These are phyloP conservation scores for Exocentrus adspersus DNA, from an alignment of 2,888 invertebrate species.

Conservation along the genomic window DNA sequence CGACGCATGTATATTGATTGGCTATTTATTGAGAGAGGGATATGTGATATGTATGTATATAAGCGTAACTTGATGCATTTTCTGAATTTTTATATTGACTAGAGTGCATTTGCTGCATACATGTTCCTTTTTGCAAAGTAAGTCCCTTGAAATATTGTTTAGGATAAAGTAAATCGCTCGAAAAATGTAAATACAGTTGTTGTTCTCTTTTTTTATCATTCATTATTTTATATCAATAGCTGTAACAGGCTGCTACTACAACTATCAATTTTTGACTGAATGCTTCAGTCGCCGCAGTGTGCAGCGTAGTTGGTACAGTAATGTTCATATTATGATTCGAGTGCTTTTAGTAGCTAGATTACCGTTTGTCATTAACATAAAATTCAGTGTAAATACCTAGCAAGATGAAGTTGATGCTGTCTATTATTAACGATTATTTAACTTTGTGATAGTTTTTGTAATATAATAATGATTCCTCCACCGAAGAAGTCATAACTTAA, in stretches of 20 bases:
- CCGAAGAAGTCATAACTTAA: slow-evolving; percentile 50
- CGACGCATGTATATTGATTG: slow-evolving; percentile 47
- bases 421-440: slow-evolving; percentile 42
- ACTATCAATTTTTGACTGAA: neutral
- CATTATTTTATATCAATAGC: slow-evolving; percentile 12
- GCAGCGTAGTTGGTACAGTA: slow-evolving; percentile 37
- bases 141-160: slow-evolving; percentile 32
- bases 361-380: slow-evolving; percentile 53
- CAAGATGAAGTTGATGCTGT: slow-evolving; percentile 53
- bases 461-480: slow-evolving; percentile 39
- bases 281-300: neutral
- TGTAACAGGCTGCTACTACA: neutral
- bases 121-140: slow-evolving; percentile 46
- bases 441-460: slow-evolving; percentile 50
- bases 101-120: slow-evolving; percentile 58
- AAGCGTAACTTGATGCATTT: slow-evolving; percentile 59
- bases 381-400: slow-evolving; percentile 57
- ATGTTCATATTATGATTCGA: slow-evolving; percentile 50
- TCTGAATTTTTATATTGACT: slow-evolving; percentile 60
- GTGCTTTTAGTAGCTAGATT: slow-evolving; percentile 50
- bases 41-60: slow-evolving; percentile 63
- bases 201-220: slow-evolving; percentile 26
- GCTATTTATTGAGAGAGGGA: slow-evolving; percentile 54
- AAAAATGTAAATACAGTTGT: slow-evolving; percentile 45
- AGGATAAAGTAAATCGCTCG: slow-evolving; percentile 27